These are phyloP conservation scores for Crotalus viridis DNA, from an alignment of 2,113 vertebrate species.

Conservation along the genomic window DNA sequence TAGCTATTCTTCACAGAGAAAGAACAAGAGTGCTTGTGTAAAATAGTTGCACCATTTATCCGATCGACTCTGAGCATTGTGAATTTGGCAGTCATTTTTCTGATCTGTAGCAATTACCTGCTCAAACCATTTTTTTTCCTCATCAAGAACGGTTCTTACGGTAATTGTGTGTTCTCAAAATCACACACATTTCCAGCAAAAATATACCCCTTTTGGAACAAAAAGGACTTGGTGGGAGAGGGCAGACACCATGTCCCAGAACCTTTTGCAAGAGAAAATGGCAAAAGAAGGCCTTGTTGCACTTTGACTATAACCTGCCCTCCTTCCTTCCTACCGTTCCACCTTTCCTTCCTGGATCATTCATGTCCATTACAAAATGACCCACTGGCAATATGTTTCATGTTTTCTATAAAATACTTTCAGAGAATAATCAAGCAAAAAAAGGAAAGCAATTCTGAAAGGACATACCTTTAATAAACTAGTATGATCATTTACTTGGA, in stretches of 20 bases:
- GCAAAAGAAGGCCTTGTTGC: constrained; percentile 29
- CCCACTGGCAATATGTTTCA: background rate
- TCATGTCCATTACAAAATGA: background rate
- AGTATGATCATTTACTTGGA: background rate
- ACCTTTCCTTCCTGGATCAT: background rate
- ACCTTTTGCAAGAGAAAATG: constrained; percentile 1
- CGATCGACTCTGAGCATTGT: constrained; percentile 49
- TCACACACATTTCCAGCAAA: constrained; percentile 32
- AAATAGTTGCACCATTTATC: constrained; percentile 62
- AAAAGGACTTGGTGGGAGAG: background rate
- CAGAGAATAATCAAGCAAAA: background rate
- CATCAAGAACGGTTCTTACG: constrained; percentile 50
- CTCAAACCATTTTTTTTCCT: constrained; percentile 51
- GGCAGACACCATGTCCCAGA: background rate
- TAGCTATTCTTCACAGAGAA: constrained; percentile 54
- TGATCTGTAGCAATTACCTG: constrained; percentile 47
- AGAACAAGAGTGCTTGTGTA: constrained; percentile 53
- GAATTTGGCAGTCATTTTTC: constrained; percentile 52
- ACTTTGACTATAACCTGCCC: background rate
- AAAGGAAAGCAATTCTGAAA: background rate
- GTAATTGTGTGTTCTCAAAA: constrained; percentile 50
- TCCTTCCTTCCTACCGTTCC: background rate
- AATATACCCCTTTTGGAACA: background rate
- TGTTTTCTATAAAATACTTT: background rate
- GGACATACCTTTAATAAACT: background rate